Conservation (phyloP, 2,888 invertebrate genomes). For the Anagyrus pseudococci region DNA sequence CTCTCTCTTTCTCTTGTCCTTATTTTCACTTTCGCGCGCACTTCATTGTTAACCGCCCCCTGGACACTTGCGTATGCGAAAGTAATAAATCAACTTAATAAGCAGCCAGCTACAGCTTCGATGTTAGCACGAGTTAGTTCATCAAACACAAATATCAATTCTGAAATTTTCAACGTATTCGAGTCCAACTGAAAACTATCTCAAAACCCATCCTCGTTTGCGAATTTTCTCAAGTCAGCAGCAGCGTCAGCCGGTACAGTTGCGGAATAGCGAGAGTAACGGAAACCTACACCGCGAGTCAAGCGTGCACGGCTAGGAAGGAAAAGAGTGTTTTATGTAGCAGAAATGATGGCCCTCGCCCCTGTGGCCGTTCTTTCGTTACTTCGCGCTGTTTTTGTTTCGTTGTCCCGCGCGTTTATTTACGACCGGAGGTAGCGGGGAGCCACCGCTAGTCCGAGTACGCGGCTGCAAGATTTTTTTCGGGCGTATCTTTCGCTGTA, state of each 20-base stretch:
- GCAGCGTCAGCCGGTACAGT: not conserved
- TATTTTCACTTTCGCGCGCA: not conserved
- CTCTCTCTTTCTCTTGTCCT: not conserved
- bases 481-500: not conserved
- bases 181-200: conserved; percentile 27
- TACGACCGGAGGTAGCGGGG: conserved; percentile 58
- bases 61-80: no score
- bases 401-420: conserved; percentile 55
- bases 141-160: no score
- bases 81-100: not conserved
- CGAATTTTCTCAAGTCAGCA: conserved; percentile 27
- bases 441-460: conserved; percentile 61
- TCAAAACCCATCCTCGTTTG: conserved; percentile 25
- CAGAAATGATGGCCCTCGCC: conserved; percentile 61
- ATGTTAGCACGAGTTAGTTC: no score
- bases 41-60: not conserved
- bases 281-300: not conserved
- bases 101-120: no score
- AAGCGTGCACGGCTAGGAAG: not conserved
- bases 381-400: conserved; percentile 59
- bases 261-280: not conserved
- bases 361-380: conserved; percentile 58
- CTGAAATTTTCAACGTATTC: conserved; percentile 19
- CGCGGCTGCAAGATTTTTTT: no score
- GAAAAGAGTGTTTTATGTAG: conserved; percentile 57